phyloP scores from a whole-genome alignment of 1,140 invertebrate genomes.

The Goniozus legneri region DNA sequence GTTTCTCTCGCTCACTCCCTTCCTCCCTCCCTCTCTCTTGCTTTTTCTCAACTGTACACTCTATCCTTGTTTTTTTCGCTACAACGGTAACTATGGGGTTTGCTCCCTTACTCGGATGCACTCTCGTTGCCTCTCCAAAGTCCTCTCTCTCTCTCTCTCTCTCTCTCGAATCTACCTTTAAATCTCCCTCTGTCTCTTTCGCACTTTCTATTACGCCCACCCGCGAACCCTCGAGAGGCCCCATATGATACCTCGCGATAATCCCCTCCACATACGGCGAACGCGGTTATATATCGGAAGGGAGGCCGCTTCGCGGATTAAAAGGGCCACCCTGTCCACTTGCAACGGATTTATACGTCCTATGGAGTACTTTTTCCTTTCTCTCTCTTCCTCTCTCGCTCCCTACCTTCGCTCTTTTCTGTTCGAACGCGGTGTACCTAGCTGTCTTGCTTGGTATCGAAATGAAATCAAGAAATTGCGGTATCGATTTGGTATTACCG shows the following conservation, averaged over 20 bases:
- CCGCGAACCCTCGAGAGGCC: conserved; percentile 36
- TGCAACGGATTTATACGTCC: conserved; percentile 1
- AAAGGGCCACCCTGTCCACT: conserved; percentile 22
- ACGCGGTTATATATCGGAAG: conserved; percentile 30
- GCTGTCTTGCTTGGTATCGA: too few relatives aligned
- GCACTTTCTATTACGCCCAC: conserved; percentile 19
- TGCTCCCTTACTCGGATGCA: too few relatives aligned
- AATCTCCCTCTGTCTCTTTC: conserved; percentile 6
- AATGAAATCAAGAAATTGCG: too few relatives aligned
- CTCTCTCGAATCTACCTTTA: conserved; percentile 9
- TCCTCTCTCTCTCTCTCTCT: conserved; percentile 8
- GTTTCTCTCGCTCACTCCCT: conserved; percentile 2
- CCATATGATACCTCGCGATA: conserved; percentile 52
- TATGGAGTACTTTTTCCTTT: conserved; percentile 24
- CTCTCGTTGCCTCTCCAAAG: too few relatives aligned
- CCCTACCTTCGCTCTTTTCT: neutral
- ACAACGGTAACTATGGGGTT: conserved; percentile 37
- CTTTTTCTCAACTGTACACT: neutral
- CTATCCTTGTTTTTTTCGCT: neutral
- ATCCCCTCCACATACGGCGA: conserved; percentile 26
- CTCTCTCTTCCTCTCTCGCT: neutral
- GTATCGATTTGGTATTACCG: too few relatives aligned
- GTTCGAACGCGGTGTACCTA: too few relatives aligned
- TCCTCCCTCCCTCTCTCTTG: neutral
- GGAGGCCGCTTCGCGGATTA: conserved; percentile 32